Evolutionary conservation across 2,888 invertebrate species (phyloP).

Genomic region (Drosophila niveifrons): DNA sequence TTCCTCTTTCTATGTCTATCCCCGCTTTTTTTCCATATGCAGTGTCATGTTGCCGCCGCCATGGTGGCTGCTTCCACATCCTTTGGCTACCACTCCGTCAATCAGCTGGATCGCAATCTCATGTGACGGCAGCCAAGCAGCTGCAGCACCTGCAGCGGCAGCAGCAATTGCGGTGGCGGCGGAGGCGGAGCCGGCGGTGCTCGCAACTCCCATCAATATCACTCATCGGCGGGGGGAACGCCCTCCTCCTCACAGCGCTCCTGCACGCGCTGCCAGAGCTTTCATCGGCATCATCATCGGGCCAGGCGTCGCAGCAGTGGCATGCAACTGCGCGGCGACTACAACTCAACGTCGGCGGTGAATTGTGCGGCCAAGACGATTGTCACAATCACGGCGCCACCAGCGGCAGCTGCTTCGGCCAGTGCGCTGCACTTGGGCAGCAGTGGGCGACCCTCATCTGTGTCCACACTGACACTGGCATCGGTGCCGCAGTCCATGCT

Average conservation of each 20-base stretch:
- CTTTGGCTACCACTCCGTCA: slow-evolving; percentile 85
- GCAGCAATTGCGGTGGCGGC: slow-evolving; percentile 84
- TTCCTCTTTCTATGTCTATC: slow-evolving; percentile 16
- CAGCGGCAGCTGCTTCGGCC: slow-evolving; percentile 65
- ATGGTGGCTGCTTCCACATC: slow-evolving; percentile 86
- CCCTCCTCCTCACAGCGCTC: slow-evolving; percentile 76
- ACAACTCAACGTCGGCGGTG: slow-evolving; percentile 66
- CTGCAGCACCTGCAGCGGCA: slow-evolving; percentile 85
- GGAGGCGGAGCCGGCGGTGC: slow-evolving; percentile 57
- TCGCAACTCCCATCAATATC: slow-evolving; percentile 71
- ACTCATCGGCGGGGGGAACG: slow-evolving; percentile 69
- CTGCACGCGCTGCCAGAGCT: slow-evolving; percentile 84
- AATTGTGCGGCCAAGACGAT: slow-evolving; percentile 75
- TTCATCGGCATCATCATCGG: slow-evolving; percentile 84
- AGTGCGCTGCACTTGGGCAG: slow-evolving; percentile 56
- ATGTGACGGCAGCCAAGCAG: slow-evolving; percentile 86
- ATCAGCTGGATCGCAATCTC: slow-evolving; percentile 85
- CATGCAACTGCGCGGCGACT: slow-evolving; percentile 70
- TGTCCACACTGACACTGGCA: slow-evolving; percentile 74
- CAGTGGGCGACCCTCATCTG: slow-evolving; percentile 56
- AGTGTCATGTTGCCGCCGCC: slow-evolving; percentile 86
- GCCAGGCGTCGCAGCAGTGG: slow-evolving; percentile 82
- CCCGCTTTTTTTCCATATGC: slow-evolving; percentile 15
- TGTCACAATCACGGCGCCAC: slow-evolving; percentile 77
- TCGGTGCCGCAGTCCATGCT: slow-evolving; percentile 72